These are phyloP conservation scores for Tyto alba DNA, from an alignment of 2,113 vertebrate species.

Conservation along the genomic window DNA sequence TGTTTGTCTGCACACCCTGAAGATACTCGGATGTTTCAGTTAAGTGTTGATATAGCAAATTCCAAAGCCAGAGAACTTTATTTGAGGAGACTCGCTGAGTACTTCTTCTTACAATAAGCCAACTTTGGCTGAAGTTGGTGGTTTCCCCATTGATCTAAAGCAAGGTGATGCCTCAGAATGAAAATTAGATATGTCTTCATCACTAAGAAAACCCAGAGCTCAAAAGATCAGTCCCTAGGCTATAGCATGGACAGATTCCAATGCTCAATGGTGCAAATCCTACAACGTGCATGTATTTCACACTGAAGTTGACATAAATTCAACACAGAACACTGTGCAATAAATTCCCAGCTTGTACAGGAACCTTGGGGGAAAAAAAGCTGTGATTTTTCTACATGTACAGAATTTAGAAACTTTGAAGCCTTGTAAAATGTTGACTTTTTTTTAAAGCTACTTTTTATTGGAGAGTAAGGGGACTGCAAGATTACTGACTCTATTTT, in stretches of 20 bases:
- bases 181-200: neutral
- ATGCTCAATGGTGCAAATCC: neutral
- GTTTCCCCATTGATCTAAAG: neutral
- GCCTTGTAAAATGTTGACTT: neutral
- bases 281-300: neutral
- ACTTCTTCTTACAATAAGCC: neutral
- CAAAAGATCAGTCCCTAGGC: neutral
- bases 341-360: neutral
- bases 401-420: neutral
- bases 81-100: neutral
- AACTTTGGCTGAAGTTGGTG: neutral
- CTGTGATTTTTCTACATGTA: neutral
- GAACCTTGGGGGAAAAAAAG: neutral
- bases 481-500: neutral
- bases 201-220: neutral
- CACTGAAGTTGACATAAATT: neutral
- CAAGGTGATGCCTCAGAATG: neutral
- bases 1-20: neutral
- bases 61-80: neutral
- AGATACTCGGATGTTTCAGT: neutral
- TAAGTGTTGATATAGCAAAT: neutral
- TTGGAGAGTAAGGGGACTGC: accelerated
- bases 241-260: neutral
- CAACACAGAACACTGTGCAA: neutral
- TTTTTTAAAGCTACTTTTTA: neutral